Conservation (phyloP, 2,113 vertebrate species). For the Nycticebus coucang region DNA sequence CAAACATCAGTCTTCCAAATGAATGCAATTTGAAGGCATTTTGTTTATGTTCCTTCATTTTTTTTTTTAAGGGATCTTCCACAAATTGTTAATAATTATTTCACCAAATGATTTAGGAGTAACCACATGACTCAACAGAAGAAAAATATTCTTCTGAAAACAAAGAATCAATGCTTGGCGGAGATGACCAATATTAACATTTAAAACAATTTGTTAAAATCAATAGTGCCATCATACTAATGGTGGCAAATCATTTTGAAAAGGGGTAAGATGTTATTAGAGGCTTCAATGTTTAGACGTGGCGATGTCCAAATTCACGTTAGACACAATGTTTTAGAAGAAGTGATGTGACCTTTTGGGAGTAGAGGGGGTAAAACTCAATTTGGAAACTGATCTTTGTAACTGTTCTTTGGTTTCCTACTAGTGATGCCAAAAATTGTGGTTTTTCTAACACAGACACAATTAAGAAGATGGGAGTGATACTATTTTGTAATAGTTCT, state of each 20-base stretch:
- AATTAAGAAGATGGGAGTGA: neutral
- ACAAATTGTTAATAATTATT: conserved; percentile 37
- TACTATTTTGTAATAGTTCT: neutral
- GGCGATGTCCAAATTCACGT: neutral
- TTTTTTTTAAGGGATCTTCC: neutral
- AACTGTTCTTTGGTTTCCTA: neutral
- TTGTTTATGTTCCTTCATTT: conserved; percentile 35
- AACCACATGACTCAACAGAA: neutral
- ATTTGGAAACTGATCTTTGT: neutral
- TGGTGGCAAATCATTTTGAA: conserved; percentile 37
- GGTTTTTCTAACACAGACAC: neutral
- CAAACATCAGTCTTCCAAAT: neutral
- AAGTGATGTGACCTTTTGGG: neutral
- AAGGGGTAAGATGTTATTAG: neutral
- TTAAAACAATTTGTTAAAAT: neutral
- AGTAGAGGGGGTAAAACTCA: neutral
- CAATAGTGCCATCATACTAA: neutral
- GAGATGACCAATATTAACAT: neutral
- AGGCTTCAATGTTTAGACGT: neutral
- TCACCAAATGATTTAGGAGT: conserved; percentile 42
- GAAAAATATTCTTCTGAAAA: neutral
- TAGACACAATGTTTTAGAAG: neutral
- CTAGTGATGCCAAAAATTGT: neutral
- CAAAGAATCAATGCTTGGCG: conserved; percentile 5
- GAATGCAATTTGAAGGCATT: neutral